Evolutionary conservation across 2,113 vertebrate species (phyloP).

Genomic region (Salvelinus sp.): DNA sequence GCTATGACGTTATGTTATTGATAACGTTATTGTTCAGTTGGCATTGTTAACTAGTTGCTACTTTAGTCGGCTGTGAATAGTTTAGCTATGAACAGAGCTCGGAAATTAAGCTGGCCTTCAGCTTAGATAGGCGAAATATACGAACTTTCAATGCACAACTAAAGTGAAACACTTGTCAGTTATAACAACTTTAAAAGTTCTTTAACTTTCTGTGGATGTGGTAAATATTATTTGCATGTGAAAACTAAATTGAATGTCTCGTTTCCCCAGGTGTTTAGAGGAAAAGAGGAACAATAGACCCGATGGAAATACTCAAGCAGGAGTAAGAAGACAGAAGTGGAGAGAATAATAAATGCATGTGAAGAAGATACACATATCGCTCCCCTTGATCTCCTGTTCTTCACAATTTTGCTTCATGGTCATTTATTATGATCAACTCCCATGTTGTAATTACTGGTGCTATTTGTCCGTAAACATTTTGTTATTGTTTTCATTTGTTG

Average conservation of each 20-base stretch:
- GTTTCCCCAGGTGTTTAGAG: not conserved
- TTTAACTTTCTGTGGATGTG: no score
- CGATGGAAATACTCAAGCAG: not conserved
- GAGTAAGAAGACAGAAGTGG: not conserved
- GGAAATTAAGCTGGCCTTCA: no score
- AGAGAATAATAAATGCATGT: not conserved
- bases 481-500: slow-evolving; percentile 16
- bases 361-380: not conserved
- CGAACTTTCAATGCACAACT: no score
- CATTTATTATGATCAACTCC: not conserved
- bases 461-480: not conserved
- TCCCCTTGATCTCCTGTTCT: not conserved
- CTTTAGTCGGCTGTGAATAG: no score
- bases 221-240: no score
- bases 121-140: no score
- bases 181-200: no score
- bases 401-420: not conserved
- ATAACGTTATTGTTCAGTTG: no score
- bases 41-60: no score
- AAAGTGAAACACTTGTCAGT: no score
- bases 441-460: not conserved
- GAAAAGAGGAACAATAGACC: not conserved
- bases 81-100: no score
- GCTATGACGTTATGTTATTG: no score
- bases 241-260: not conserved